These are phyloP conservation scores for Agrenia bidenticulata DNA, from an alignment of 2,888 invertebrate species.

Conservation along the genomic window DNA sequence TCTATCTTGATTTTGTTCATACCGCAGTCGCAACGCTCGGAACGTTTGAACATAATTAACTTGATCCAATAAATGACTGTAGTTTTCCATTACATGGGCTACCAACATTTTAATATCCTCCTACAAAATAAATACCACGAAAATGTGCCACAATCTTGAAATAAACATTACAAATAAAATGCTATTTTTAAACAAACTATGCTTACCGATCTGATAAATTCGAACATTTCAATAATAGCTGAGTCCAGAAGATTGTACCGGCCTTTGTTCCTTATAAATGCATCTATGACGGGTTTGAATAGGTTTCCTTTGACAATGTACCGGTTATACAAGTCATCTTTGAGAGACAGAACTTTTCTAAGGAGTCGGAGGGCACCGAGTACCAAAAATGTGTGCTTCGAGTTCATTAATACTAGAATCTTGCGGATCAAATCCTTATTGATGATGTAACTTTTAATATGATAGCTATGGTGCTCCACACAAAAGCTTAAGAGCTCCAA, in stretches of 20 bases:
- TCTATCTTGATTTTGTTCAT: slow-evolving; percentile 89
- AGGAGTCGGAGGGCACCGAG: slow-evolving; percentile 91
- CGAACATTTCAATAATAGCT: slow-evolving; percentile 98
- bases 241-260: slow-evolving; percentile 98
- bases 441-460: slow-evolving; percentile 96
- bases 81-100: slow-evolving; percentile 93
- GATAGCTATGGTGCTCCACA: slow-evolving; percentile 98
- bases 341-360: slow-evolving; percentile 93
- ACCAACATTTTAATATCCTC: slow-evolving; percentile 88
- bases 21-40: slow-evolving; percentile 82
- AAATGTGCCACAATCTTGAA: slow-evolving; percentile 1
- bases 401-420: slow-evolving; percentile 94
- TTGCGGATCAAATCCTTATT: slow-evolving; percentile 93
- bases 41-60: slow-evolving; percentile 99
- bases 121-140: slow-evolving; percentile 55
- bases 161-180: neutral
- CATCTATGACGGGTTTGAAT: slow-evolving; percentile 93
- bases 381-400: slow-evolving; percentile 94
- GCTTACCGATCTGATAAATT: slow-evolving; percentile 85
- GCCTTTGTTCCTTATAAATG: slow-evolving; percentile 93
- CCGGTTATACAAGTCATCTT: slow-evolving; percentile 98
- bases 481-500: slow-evolving; percentile 96
- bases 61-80: slow-evolving; percentile 88
- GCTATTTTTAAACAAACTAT: slow-evolving; percentile 3
- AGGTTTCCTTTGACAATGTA: slow-evolving; percentile 93